Base-by-base conservation (phyloP, 2,797 vertebrate species). In the Enteromius paludinosus region DNA sequence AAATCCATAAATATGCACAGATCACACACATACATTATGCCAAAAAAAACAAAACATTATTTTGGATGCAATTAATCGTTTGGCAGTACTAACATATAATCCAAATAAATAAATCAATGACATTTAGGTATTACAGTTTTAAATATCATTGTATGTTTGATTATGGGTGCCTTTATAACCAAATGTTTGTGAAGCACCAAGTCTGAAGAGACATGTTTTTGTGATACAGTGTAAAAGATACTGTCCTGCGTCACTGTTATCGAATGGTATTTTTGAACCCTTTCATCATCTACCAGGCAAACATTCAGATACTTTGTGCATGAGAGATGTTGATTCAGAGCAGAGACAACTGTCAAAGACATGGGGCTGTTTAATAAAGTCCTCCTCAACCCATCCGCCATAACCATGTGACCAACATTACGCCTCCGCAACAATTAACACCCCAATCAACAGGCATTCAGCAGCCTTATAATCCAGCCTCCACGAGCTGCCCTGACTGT, bases 341-440 rank as follows among this genome's bases (percentile, higher is more conserved):
- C 11, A 52, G 45, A 35, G 1, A 20, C 30, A 23, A 4, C 68
- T 5, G 11, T 59, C 18, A 61, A 70, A 61, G 49, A 3, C n/a
- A 14, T 59, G 23, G n/a, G 54, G 20, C 30, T 25, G 45, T 25
- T 74, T 52, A 28, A 74, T 65, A 52, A 66, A 43, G 30, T 64
- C 23, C 15, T 17, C 9, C 35, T 47, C 15, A 78, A 12, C 66
- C 43, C 68, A 11, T 14, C 5, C 17, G 2, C n/a, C 9, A 23
- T 64, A 38, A 62, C 62, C 79, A 72, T 8, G 54, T 62, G 68
- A 81, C 68, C 56, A 25, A 3, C 52, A 66, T 65, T 54, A 82
- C 43, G 1, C 47, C 62, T 43, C 61, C 9, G 43, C 47, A 76
- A 45, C 64, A 69, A 66, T 82, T 82, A 65, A 68, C 72, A 59